Conservation (phyloP, 2,797 vertebrate species). For the Sebastes minor region DNA sequence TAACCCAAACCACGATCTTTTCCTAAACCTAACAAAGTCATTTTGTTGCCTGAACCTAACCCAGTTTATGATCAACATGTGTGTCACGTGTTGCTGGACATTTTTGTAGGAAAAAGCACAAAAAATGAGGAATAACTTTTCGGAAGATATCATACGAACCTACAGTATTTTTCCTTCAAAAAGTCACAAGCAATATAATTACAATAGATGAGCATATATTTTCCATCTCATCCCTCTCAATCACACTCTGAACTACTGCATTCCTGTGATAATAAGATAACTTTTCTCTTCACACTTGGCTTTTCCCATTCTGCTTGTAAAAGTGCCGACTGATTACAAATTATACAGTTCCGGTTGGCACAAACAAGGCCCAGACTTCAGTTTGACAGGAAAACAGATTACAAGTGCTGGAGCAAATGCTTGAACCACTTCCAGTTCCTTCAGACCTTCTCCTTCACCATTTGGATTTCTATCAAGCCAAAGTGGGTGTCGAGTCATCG, state of each 20-base stretch:
- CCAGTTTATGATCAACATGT: too few species aligned
- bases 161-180: background rate
- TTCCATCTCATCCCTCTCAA: background rate
- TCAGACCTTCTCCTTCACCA: slow-evolving; percentile 23
- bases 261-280: slow-evolving; percentile 6
- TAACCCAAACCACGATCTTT: too few species aligned
- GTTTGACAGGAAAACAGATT: slow-evolving; percentile 47
- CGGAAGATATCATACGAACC: too few species aligned
- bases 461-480: slow-evolving; percentile 53
- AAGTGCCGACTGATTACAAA: slow-evolving; percentile 31
- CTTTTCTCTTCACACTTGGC: background rate
- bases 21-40: too few species aligned
- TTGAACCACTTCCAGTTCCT: slow-evolving; percentile 26
- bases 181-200: background rate
- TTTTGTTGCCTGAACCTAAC: too few species aligned
- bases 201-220: background rate
- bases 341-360: slow-evolving; percentile 27
- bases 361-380: slow-evolving; percentile 7
- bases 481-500: slow-evolving; percentile 60
- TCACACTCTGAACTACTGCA: background rate
- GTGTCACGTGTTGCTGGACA: too few species aligned
- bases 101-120: too few species aligned
- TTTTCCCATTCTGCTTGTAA: slow-evolving; percentile 15
- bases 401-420: slow-evolving; percentile 19
- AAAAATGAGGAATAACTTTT: too few species aligned